Percentiles rank a stretch among this genome's conserved stretches.
Evolutionary conservation across 2,113 vertebrate species (phyloP).

Genomic region (Sterrhoptilus dennistouni): DNA sequence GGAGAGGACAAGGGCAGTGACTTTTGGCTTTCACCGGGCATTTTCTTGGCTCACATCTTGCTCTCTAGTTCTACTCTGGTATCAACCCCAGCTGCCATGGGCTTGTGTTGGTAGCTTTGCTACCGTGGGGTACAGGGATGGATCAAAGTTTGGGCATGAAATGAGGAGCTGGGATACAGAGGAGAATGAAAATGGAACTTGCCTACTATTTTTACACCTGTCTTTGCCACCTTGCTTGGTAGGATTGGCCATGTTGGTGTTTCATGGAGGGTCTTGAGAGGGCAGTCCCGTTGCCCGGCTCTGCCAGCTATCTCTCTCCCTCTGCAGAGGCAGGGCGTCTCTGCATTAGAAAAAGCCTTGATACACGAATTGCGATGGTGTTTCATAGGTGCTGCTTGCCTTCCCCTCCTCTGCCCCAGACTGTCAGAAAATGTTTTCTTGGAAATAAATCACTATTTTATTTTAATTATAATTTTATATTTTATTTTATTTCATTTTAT

Average conservation of each 20-base stretch:
- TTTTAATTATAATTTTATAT: not conserved
- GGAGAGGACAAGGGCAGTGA: not conserved
- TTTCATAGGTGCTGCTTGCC: not conserved
- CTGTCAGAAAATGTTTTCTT: not conserved
- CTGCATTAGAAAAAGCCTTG: not conserved
- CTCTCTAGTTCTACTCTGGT: not conserved
- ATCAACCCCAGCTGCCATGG: fast-evolving
- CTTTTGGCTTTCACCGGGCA: not conserved
- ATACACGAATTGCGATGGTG: not conserved
- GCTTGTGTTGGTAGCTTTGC: not conserved
- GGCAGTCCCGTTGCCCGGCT: fast-evolving
- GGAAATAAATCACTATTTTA: not conserved
- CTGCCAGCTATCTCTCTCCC: too few species aligned
- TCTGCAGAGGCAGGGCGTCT: too few species aligned
- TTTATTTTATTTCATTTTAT: not conserved
- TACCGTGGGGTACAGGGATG: not conserved
- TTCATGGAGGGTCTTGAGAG: not conserved
- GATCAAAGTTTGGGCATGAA: not conserved
- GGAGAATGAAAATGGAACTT: not conserved
- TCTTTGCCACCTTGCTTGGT: not conserved
- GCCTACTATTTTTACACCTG: not conserved
- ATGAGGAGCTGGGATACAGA: not conserved
- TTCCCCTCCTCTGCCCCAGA: not conserved
- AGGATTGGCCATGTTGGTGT: too few species aligned
- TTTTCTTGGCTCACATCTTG: not conserved